Base-by-base conservation (phyloP, 2,797 vertebrate genomes). In the Brotula barbata region DNA sequence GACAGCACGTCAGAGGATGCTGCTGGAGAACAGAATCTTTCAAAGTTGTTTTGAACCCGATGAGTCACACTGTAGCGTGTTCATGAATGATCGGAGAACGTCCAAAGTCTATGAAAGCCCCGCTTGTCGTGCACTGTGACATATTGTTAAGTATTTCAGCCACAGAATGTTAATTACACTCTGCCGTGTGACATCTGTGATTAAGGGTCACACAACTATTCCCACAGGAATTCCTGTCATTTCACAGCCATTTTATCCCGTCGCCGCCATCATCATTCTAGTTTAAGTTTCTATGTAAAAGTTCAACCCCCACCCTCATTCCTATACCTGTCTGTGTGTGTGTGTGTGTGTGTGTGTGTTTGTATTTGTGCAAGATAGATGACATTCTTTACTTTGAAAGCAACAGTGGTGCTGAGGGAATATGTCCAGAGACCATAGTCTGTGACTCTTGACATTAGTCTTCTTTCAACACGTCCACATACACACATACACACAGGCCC, bases 331-430 rank as follows among this genome's bases (percentile, higher is more conserved):
- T 2, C 11, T 48, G 31, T 44, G 39, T 50, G 36, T 44, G 62
- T 50, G 19, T 37, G 34, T 53, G 43, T 50, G 45, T 17, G 20
- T 44, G 13, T 43, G 19, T 33, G 6, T 34, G 47, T 34, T 16
- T 23, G n/a, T 13, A 4, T 50, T 14, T 21, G 17, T 19, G 48
- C 21, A 15, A 10, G 31, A 6, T 11, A 34, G 46, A 33, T 60
- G 16, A 62, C 70, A 78, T 68, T 78, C 67, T 40, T 66, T 10
- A 17, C 42, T 51, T 6, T 51, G 19, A 1, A 25, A 2, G 54
- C 64, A 54, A 4, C 9, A 41, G 1, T 0, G 61, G 48, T 42
- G 11, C 65, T 58, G 31, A 22, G 21, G 39, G 25, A 21, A 17
- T 34, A 12, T 52, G 45, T 67, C 70, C 39, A 44, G 60, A 66